Evolutionary conservation across 1,140 invertebrate species (phyloP), one percentile per base, ranked within the genome.

Genomic region (Alviniconcha marisindica): DNA sequence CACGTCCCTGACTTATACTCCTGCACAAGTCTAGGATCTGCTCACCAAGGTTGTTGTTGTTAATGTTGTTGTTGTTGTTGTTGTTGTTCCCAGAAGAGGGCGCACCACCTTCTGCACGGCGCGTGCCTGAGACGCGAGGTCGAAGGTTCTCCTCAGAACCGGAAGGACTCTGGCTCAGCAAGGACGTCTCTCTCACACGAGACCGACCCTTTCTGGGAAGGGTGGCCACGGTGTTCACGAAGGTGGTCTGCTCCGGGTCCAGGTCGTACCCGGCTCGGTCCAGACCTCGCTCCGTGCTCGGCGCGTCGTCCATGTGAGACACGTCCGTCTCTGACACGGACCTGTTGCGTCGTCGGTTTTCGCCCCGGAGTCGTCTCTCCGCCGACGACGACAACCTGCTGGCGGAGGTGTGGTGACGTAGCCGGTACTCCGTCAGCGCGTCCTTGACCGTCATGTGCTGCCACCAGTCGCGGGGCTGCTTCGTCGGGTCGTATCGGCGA

Each of bases 361-460:
- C 48, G 1, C 44, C 24, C n/a, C 24, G 7, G n/a, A n/a, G n/a
- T n/a, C n/a, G n/a, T 18, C 66, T 21, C 48, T 40, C 40, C 14
- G 48, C 77, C 14, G 42, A 42, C 14, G 42, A 42, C 10, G 77
- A 42, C 48, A 79, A 38, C 31, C 24, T 81, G 33, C 44, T 18
- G 0, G 48, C 40, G 2, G 81, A 81, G 10, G 28, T 38, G 0
- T 74, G 33, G 18, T 73, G 36, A 0, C 78, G 74, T n/a, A 28
- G 44, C 36, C 69, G n/a, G 36, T 83, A 63, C 71, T 87, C 86
- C 51, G 36, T 71, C 21, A 78, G 54, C 1, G 83, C 86, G 38
- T 87, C 86, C 31, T 77, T 56, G 36, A 87, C 84, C 3, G 84
- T 87, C 86, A 87, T 87, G 54, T 85, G 63, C 69, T 71, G 60